Percentiles rank a stretch among this genome's conserved stretches.
Evolutionary conservation across 2,113 vertebrate genomes (phyloP).

Genomic region (Meriones unguiculatus): DNA sequence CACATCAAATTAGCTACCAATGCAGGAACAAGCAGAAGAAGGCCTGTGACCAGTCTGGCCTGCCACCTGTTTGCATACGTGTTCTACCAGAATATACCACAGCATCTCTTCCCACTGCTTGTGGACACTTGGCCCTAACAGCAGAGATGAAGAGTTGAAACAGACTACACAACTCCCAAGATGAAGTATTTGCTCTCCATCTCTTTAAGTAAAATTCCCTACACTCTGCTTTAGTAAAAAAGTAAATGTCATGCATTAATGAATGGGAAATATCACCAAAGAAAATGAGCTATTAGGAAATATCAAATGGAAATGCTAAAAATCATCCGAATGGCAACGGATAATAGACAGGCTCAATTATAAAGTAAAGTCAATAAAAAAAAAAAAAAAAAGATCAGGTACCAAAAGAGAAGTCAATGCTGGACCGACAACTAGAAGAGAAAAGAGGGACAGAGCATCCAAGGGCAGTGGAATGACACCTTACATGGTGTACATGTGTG

Average conservation of each 20-base stretch:
- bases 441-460: not conserved
- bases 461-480: too few species aligned
- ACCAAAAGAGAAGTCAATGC: not conserved
- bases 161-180: not conserved
- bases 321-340: not conserved
- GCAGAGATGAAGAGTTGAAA: not conserved
- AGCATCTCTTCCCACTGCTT: not conserved
- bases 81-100: too few species aligned
- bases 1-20: not conserved
- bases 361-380: not conserved
- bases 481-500: not conserved
- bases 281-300: not conserved
- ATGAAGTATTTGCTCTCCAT: not conserved
- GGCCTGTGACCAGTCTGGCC: not conserved
- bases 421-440: not conserved
- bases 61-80: not conserved
- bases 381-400: not conserved
- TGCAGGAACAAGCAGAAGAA: not conserved
- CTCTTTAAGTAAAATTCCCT: not conserved
- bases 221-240: not conserved
- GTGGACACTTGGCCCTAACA: not conserved
- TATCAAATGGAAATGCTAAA: not conserved
- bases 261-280: not conserved
- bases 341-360: not conserved
- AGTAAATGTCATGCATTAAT: not conserved